Evolutionary conservation across 2,888 invertebrate species (phyloP).

Genomic region (Ornithoptera alexandrae): DNA sequence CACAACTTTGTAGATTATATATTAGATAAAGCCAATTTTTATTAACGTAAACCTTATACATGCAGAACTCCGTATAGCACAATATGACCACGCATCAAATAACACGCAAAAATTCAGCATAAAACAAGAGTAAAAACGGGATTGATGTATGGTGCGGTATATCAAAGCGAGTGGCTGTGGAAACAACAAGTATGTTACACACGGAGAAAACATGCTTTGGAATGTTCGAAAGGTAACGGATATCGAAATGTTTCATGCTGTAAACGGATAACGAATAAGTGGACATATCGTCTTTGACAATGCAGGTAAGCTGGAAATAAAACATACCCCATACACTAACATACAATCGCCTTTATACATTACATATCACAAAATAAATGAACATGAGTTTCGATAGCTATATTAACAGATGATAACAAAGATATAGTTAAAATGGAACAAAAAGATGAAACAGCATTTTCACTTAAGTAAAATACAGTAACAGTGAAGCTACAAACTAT

Average conservation of each 20-base stretch:
- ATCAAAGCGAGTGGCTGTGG: slow-evolving; percentile 58
- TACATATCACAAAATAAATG: neutral
- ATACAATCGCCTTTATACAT: slow-evolving; percentile 44
- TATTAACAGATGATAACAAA: too few relatives aligned
- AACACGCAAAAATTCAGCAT: slow-evolving; percentile 46
- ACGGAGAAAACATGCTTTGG: slow-evolving; percentile 69
- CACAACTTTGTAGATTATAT: slow-evolving; percentile 27
- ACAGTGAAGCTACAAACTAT: too few relatives aligned
- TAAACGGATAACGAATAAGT: slow-evolving; percentile 35
- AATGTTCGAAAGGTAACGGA: slow-evolving; percentile 36
- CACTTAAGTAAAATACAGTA: too few relatives aligned
- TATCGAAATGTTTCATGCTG: slow-evolving; percentile 47
- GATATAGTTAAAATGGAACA: too few relatives aligned
- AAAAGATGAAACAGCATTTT: too few relatives aligned
- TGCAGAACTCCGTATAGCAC: slow-evolving; percentile 34
- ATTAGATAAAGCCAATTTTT: slow-evolving; percentile 38
- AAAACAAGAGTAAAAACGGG: slow-evolving; percentile 27
- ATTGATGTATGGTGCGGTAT: slow-evolving; percentile 35
- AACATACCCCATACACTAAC: slow-evolving; percentile 39
- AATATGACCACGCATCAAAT: slow-evolving; percentile 41
- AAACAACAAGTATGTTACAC: slow-evolving; percentile 47
- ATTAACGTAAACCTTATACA: slow-evolving; percentile 29
- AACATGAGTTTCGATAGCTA: too few relatives aligned
- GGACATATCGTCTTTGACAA: slow-evolving; percentile 37
- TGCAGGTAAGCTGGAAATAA: slow-evolving; percentile 53